These are phyloP conservation scores for Ctena decussata DNA, from an alignment of 2,888 invertebrate species.

Conservation along the genomic window DNA sequence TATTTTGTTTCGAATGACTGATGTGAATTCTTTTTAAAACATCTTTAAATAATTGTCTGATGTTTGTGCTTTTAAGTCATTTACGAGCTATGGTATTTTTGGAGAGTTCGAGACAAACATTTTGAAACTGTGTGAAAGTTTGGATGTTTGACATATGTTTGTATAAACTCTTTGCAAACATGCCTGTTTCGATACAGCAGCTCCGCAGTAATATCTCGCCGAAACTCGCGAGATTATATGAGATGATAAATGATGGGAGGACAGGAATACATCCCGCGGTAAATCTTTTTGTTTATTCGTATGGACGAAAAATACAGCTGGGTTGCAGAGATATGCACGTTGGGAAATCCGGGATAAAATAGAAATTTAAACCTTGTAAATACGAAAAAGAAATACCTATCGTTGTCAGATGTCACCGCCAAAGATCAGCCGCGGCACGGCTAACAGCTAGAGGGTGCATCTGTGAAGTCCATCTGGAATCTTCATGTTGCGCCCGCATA, in stretches of 20 bases:
- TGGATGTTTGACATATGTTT: constrained; percentile 60
- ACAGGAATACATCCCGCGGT: constrained; percentile 21
- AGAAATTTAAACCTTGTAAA: neutral
- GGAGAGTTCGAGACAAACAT: constrained; percentile 57
- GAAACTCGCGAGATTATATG: constrained; percentile 41
- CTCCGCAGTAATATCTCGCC: constrained; percentile 43
- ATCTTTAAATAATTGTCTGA: too few species aligned
- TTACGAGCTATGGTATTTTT: constrained; percentile 22
- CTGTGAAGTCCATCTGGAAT: too few species aligned
- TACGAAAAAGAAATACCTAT: neutral
- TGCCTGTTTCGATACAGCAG: constrained; percentile 58
- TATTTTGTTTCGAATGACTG: too few species aligned
- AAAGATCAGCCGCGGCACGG: too few species aligned
- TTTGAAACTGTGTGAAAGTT: constrained; percentile 70
- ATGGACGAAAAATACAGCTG: neutral
- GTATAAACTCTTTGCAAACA: constrained; percentile 63
- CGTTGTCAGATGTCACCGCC: neutral
- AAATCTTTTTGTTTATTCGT: neutral
- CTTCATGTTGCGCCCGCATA: too few species aligned
- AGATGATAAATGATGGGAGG: constrained; percentile 63
- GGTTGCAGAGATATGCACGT: neutral
- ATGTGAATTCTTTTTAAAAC: too few species aligned
- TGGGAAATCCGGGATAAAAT: neutral
- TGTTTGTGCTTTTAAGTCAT: neutral
- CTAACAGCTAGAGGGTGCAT: too few species aligned